Base-by-base conservation (phyloP, 2,113 vertebrate species). In the Podiceps cristatus region DNA sequence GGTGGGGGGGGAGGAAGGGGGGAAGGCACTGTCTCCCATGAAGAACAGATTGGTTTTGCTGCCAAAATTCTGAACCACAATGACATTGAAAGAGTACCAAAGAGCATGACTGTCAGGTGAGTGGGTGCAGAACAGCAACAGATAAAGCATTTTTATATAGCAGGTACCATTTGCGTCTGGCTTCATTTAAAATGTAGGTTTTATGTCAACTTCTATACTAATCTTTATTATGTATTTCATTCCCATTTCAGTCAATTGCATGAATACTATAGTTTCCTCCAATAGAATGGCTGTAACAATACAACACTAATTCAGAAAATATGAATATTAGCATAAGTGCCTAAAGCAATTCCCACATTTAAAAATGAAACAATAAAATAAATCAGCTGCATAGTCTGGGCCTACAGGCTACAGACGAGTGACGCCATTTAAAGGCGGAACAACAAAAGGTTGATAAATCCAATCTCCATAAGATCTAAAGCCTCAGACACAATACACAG, bases 361-460 rank as follows among this genome's bases (percentile, higher is more conserved):
- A 97, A 96, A 97, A 95, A 86, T 84, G 94, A 97, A 95, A 76
- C 94, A 95, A 95, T 90, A 91, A 97, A 96, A 94, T 72, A 79
- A 92, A 71, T 94, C 91, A 91, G 71, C 69, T 93, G 50, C 76
- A 75, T 42, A 90, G 86, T 94, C 85, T 89, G 81, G 49, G 64
- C 89, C 94, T 93, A 90, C 79, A 94, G 96, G 92, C 88, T 96
- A 88, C 74, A 98, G 93, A 97, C 56, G 0, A 87, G 58, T 74
- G 95, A 95, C 88, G 82, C 96, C 93, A 88, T 88, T 95, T 89
- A 95, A 96, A 95, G 73, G 60, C 66, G 14, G 83, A 98, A 97
- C 80, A 97, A 97, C 56, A 92, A 95, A 96, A 96, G 77, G 74
- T 68, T 59, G 77, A 93, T 97, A 96, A 93, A 96, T 62, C 77